phyloP scores from a whole-genome alignment of 2,797 vertebrate species.

The Coluber constrictor region DNA sequence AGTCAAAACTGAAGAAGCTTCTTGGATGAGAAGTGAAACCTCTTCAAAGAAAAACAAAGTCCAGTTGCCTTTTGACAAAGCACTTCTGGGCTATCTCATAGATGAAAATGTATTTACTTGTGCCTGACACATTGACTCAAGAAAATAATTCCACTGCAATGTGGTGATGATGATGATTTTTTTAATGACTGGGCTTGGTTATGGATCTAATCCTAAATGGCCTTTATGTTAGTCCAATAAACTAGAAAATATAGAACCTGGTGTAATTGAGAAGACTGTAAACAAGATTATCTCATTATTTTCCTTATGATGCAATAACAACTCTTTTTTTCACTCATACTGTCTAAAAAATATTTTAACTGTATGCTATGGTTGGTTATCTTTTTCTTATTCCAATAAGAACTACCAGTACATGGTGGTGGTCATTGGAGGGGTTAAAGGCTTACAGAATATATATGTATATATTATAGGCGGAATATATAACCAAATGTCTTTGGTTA shows the following conservation, averaged over 20 bases:
- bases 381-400: neutral
- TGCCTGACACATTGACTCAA: neutral
- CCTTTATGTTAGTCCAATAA: neutral
- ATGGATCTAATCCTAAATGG: neutral
- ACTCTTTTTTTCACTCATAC: neutral
- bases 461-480: too few species aligned
- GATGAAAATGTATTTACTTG: neutral
- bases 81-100: neutral
- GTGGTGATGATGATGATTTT: neutral
- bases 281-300: neutral
- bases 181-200: neutral
- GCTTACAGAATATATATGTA: neutral
- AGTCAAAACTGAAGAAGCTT: too few species aligned
- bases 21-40: neutral
- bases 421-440: neutral
- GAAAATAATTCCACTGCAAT: neutral
- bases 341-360: neutral
- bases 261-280: neutral
- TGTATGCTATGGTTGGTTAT: slow-evolving; percentile 37
- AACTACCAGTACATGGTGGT: too few species aligned
- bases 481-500: neutral
- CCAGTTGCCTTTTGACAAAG: neutral
- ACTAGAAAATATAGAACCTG: neutral
- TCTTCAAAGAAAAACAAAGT: neutral
- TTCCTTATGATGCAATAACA: neutral